A percentile compares a stretch with the other conserved stretches of the same genome.
Conservation (phyloP, 2,113 vertebrate species). For the Tretioscincus oriximinensis region DNA sequence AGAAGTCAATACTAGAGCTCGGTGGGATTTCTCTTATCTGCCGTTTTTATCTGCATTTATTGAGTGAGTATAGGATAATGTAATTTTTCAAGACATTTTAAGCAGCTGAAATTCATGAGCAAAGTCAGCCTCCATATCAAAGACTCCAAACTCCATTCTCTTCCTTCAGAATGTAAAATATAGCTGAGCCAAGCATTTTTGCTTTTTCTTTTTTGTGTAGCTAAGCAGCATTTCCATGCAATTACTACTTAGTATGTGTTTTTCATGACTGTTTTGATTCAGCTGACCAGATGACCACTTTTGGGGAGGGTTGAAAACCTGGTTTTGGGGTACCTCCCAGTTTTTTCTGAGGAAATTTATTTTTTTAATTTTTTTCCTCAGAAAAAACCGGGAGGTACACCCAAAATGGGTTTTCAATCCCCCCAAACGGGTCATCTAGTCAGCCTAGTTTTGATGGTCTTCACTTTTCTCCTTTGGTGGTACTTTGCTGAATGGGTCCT, state of each 20-base stretch:
- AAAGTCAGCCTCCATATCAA: constrained; percentile 69
- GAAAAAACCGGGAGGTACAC: too few species aligned
- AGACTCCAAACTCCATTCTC: constrained; percentile 31
- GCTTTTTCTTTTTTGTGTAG: background rate
- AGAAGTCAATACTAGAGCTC: constrained; percentile 50
- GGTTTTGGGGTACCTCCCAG: too few species aligned
- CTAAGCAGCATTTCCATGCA: background rate
- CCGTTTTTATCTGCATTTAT: constrained; percentile 48
- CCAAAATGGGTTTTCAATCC: too few species aligned
- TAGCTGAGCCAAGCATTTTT: background rate
- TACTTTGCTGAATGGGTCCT: background rate
- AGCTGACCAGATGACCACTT: too few species aligned
- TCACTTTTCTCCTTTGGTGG: too few species aligned
- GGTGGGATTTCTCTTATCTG: constrained; percentile 34
- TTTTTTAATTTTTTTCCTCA: too few species aligned
- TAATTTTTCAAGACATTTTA: constrained; percentile 69
- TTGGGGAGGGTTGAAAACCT: too few species aligned
- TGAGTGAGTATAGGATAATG: constrained; percentile 65
- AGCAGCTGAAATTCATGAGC: constrained; percentile 74
- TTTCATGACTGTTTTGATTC: background rate
- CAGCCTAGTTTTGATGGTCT: too few species aligned
- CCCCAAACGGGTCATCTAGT: too few species aligned
- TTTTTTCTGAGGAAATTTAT: too few species aligned
- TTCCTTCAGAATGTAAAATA: constrained; percentile 6
- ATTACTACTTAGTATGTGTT: background rate